Evolutionary conservation across 2,797 vertebrate genomes (phyloP).

Genomic region (Danio kyathit): DNA sequence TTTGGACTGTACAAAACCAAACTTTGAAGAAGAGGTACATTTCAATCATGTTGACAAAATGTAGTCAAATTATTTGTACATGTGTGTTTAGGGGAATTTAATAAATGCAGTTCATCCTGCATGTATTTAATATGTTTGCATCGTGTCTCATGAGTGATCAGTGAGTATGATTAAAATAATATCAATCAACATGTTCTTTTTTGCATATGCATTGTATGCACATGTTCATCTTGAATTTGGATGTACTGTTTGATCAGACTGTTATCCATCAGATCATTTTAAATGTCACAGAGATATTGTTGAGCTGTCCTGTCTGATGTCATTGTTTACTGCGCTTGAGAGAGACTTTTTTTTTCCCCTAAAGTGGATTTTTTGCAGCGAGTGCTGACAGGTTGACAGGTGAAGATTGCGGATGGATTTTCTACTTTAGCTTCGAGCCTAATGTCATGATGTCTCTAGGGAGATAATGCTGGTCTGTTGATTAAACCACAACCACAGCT

Average conservation of each 20-base stretch:
- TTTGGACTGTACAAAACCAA: too few species aligned
- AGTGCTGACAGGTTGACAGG: neutral
- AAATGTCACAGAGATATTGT: slow-evolving; percentile 21
- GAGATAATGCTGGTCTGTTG: neutral
- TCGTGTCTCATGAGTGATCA: too few species aligned
- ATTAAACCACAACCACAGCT: slow-evolving; percentile 17
- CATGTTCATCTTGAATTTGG: neutral
- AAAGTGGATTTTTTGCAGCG: neutral
- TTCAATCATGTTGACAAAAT: too few species aligned
- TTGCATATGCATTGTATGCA: neutral
- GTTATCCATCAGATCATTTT: neutral
- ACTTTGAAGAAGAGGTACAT: too few species aligned
- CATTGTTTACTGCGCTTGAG: neutral
- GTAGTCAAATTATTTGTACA: too few species aligned
- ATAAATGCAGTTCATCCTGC: too few species aligned
- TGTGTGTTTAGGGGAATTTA: too few species aligned
- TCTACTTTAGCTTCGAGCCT: neutral
- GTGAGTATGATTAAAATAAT: too few species aligned
- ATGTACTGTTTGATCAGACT: neutral
- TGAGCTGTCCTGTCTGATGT: neutral
- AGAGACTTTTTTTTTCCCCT: neutral
- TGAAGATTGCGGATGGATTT: slow-evolving; percentile 23
- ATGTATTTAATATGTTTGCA: neutral
- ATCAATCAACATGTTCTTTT: neutral
- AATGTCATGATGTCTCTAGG: slow-evolving; percentile 35